Evolutionary conservation across 2,113 vertebrate genomes (phyloP), one percentile per base, ranked within the genome.

Genomic region (Oostethus manadensis): DNA sequence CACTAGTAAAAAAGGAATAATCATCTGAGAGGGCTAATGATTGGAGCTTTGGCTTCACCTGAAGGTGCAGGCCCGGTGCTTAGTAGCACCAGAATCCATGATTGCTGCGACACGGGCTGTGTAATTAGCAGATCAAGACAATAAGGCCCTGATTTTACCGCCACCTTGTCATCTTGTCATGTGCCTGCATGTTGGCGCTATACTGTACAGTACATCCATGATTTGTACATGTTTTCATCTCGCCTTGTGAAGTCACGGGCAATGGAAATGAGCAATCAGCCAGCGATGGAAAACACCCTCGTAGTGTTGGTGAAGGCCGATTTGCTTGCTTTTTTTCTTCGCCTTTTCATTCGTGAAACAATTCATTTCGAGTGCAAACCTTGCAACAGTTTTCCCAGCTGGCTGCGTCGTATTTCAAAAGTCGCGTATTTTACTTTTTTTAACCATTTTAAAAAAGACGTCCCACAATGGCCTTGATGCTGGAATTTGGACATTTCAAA

Each of bases 221-320:
- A 59, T 26, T 67, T 64, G 49, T 45, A 56, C 61, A 62, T 66
- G 67, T 73, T 54, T 54, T 53, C 53, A 74, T 74, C 58, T 58
- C 58, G 65, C 44, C 59, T 74, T 69, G 74, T 78, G 60, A 78
- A 56, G 63, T 65, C 22, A 9, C 60, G 14, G 15, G 44, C 29
- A 49, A 77, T 77, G 64, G 61, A 77, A 81, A 79, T 74, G 44
- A 71, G 65, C 51, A 70, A 70, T 62, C 67, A 60, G 18, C 58
- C 29, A 40, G 64, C 48, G 53, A 74, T 59, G 44, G 3, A 0
- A 42, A 14, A 11, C 18, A n/a, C 38, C 42, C 21, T 43, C 18
- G 51, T 22, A 10, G 18, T 42, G 35, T 43, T 54, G 56, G 49
- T 68, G 62, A 55, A 58, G 6, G 11, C 35, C 0, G 20, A 62